Evolutionary conservation across 2,888 invertebrate genomes (phyloP).

Genomic region (Troides oblongomaculatus): DNA sequence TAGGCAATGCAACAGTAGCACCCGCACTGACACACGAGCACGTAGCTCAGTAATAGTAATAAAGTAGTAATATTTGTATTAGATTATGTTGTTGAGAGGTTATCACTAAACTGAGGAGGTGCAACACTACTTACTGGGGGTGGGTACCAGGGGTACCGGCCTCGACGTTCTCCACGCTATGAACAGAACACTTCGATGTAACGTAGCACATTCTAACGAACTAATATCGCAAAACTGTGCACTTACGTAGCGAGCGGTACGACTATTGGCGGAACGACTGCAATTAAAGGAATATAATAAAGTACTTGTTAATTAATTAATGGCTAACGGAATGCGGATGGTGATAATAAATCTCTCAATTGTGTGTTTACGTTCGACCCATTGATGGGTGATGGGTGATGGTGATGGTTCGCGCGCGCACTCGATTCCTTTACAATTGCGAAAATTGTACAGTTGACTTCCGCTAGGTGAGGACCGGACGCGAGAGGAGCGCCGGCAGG

Average conservation of each 20-base stretch:
- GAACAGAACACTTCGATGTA: constrained; percentile 30
- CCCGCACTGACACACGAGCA: too few relatives aligned
- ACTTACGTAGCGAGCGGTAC: constrained; percentile 36
- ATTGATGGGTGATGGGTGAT: too few relatives aligned
- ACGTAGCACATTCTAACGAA: not conserved
- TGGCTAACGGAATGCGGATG: not conserved
- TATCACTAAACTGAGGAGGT: too few relatives aligned
- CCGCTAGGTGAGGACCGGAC: too few relatives aligned
- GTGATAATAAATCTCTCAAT: not conserved
- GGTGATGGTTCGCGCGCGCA: too few relatives aligned
- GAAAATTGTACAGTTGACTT: too few relatives aligned
- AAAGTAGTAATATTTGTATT: too few relatives aligned
- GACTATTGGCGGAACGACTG: constrained; percentile 33
- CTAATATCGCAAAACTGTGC: not conserved
- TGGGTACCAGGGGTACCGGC: constrained; percentile 29
- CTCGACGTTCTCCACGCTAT: constrained; percentile 34
- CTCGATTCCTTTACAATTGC: too few relatives aligned
- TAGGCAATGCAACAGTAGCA: too few relatives aligned
- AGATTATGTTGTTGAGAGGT: too few relatives aligned
- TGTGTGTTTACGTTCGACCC: not conserved
- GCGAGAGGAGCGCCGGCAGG: too few relatives aligned
- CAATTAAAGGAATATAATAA: constrained; percentile 30
- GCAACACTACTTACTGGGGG: constrained; percentile 34
- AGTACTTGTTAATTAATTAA: constrained; percentile 10
- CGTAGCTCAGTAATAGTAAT: too few relatives aligned